Conservation (phyloP, 2,113 vertebrate species). For the Platysternon megacephalum region DNA sequence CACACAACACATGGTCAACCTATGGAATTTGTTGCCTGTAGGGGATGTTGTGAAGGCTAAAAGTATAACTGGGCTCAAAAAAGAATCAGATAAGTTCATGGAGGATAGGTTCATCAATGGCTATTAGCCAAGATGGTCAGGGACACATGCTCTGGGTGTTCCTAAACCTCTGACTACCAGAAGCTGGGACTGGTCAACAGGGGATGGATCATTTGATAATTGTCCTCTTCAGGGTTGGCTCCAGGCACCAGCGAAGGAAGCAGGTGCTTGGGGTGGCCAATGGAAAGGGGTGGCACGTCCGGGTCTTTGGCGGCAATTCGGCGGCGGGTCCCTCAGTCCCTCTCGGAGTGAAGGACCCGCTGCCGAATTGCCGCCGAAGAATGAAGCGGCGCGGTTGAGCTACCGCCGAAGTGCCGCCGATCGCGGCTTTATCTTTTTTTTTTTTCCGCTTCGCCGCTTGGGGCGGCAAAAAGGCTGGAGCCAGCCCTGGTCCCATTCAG, state of each 20-base stretch:
- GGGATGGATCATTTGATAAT: background rate
- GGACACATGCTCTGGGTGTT: background rate
- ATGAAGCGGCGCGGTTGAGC: too few relatives aligned
- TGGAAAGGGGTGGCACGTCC: too few relatives aligned
- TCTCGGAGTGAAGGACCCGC: too few relatives aligned
- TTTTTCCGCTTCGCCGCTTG: too few relatives aligned
- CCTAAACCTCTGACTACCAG: background rate
- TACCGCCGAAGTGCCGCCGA: too few relatives aligned
- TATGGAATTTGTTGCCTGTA: background rate
- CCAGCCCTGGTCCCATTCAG: background rate
- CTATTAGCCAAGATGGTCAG: background rate
- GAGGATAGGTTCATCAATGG: background rate
- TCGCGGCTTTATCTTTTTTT: too few relatives aligned
- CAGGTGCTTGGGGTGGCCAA: too few relatives aligned
- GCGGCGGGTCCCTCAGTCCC: too few relatives aligned
- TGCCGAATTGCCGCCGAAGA: too few relatives aligned
- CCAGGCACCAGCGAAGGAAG: too few relatives aligned
- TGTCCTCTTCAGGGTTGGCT: background rate
- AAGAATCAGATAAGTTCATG: background rate
- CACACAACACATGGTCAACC: background rate
- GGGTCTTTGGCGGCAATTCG: too few relatives aligned
- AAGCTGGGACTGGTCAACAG: background rate
- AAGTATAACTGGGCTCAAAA: background rate
- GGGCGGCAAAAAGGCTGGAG: too few relatives aligned
- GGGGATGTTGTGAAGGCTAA: background rate